Evolutionary conservation across 2,113 vertebrate genomes (phyloP), one percentile per base, ranked within the genome.

Genomic region (Caracal caracal): DNA sequence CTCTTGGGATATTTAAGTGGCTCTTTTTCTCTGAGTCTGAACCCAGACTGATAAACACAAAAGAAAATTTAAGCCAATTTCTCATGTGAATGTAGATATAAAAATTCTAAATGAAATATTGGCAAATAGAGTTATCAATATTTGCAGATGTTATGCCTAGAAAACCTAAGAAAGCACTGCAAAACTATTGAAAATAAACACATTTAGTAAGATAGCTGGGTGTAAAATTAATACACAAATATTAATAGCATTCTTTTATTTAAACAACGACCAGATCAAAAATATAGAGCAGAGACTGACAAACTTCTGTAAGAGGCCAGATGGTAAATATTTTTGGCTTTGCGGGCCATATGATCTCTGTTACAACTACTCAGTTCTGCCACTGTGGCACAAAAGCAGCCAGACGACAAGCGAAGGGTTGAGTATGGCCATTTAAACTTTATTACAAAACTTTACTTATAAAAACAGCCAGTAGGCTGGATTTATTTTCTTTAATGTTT

Each of bases 1-100:
- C 30, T 92, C 33, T 28, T 70, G 17, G 26, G 35, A 78, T 66
- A 76, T 24, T 70, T 82, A 68, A 53, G 53, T 73, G 49, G 20
- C 22, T 91, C 66, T 35, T 19, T 68, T 92, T 96, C 66, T 40
- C 63, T 87, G n/a, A 90, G 37, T 43, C 43, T 59, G 35, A 81
- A 49, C 15, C 11, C 24, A 95, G 40, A 86, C 9, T 82, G 40
- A 82, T 70, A 81, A 88, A 76, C 37, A 17, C 17, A 47, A 47
- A 76, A 47, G 43, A 85, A 88, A 96, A 87, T 89, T 76, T 70
- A 96, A 93, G 43, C 24, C 24, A 81, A 35, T 65, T 76, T 76
- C 12, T 81, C 30, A 85, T 56, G 49, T 81, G 47, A 90, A 40
- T 75, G 47, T 84, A 75, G 19, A 93, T 37, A 68, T 59, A 82